Conservation (phyloP, 2,797 vertebrate species). For the Girardinus metallicus region DNA sequence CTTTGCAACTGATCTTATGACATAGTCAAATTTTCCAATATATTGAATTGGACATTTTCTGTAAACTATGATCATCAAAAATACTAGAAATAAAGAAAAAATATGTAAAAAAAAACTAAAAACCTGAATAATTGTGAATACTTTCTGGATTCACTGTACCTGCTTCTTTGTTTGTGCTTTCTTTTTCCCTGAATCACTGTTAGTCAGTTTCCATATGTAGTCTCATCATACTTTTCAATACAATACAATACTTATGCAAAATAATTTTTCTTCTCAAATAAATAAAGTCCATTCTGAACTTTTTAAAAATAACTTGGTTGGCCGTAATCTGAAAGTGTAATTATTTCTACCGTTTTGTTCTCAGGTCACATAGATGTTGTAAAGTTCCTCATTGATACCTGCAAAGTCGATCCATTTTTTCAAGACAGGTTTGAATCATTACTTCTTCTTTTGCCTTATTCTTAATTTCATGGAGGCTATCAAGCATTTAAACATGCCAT, state of each 20-base stretch:
- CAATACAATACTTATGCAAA: neutral
- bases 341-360: conserved; percentile 29
- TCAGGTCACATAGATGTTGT: conserved; percentile 87
- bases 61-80: too few relatives aligned
- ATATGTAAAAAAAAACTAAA: too few relatives aligned
- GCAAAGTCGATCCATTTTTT: conserved; percentile 87
- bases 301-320: neutral
- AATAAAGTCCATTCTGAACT: neutral
- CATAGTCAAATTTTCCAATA: too few relatives aligned
- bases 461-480: neutral
- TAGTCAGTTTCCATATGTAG: neutral
- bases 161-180: neutral
- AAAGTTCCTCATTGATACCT: conserved; percentile 84
- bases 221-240: neutral
- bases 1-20: too few relatives aligned
- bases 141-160: too few relatives aligned
- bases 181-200: neutral
- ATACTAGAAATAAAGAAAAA: too few relatives aligned
- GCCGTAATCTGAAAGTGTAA: neutral
- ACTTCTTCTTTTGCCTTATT: neutral
- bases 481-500: neutral
- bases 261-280: too few relatives aligned
- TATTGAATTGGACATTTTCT: too few relatives aligned
- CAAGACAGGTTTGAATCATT: conserved; percentile 79
- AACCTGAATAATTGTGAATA: too few relatives aligned